These are phyloP conservation scores for Gobio occitaniae DNA, from an alignment of 2,797 vertebrate genomes.

Conservation along the genomic window DNA sequence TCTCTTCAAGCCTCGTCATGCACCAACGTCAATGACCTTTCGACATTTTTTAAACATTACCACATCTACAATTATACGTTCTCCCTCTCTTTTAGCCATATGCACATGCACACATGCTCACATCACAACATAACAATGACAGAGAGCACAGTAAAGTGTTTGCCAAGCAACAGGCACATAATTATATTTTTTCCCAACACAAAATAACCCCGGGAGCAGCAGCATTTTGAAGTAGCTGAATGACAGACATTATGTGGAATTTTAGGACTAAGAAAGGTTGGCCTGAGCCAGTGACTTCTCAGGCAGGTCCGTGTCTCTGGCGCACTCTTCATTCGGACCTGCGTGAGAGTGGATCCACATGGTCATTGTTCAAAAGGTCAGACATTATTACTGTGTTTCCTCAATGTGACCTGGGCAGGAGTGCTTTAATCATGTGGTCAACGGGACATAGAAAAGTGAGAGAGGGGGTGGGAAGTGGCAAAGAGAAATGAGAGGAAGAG, in stretches of 20 bases:
- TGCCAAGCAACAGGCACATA: conserved; percentile 45
- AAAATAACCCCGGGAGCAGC: neutral
- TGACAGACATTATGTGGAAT: conserved; percentile 43
- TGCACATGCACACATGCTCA: neutral
- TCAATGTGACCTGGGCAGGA: conserved; percentile 19
- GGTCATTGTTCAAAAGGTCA: conserved; percentile 58
- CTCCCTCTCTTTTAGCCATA: neutral
- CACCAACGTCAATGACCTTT: conserved; percentile 45
- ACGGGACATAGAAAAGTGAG: neutral
- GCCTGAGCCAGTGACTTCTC: conserved; percentile 6
- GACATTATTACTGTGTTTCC: conserved; percentile 40
- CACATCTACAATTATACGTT: conserved; percentile 14
- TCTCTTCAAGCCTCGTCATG: conserved; percentile 24
- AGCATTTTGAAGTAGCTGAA: conserved; percentile 32
- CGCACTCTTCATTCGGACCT: conserved; percentile 35
- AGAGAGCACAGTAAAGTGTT: conserved; percentile 39
- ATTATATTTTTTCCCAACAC: conserved; percentile 44
- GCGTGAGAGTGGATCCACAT: conserved; percentile 1
- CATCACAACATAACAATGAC: conserved; percentile 16
- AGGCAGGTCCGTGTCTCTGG: conserved; percentile 14
- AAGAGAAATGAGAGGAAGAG: neutral
- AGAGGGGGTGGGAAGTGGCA: neutral
- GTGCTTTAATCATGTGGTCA: conserved; percentile 10
- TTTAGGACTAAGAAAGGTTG: conserved; percentile 29
- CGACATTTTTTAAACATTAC: neutral